phyloP scores from a whole-genome alignment of 2,113 vertebrate genomes.

The Merops nubicus region DNA sequence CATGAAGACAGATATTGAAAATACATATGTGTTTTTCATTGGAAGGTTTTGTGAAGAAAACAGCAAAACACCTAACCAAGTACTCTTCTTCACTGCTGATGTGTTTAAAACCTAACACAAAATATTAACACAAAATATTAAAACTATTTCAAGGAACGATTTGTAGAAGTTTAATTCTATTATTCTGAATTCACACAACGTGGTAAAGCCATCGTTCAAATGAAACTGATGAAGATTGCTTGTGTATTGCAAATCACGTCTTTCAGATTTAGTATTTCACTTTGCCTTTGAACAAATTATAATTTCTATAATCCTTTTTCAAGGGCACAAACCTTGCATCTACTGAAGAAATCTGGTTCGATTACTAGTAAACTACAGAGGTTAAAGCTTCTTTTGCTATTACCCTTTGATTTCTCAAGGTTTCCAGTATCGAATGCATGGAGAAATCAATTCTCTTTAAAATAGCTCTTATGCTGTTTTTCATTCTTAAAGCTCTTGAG shows the following conservation, averaged over 20 bases:
- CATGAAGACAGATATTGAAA: background rate
- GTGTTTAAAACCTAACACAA: background rate
- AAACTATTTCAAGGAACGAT: background rate
- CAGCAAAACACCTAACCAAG: background rate
- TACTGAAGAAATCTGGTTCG: background rate
- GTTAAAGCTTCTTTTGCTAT: constrained; percentile 14
- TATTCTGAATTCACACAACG: background rate
- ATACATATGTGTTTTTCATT: accelerated
- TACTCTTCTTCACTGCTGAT: background rate
- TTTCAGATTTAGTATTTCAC: background rate
- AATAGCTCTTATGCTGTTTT: background rate
- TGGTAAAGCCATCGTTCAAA: background rate
- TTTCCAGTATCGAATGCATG: background rate
- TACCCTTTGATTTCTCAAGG: constrained; percentile 46
- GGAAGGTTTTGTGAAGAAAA: background rate
- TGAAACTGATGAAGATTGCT: background rate
- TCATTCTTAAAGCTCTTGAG: background rate
- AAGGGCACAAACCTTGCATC: background rate
- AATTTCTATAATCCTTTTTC: background rate
- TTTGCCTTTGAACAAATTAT: constrained; percentile 15
- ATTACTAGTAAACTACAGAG: background rate
- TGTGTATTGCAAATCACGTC: background rate
- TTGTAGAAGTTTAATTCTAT: background rate
- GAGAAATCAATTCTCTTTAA: constrained; percentile 55
- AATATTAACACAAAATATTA: background rate